Evolutionary conservation across 2,797 vertebrate species (phyloP), one percentile per base, ranked within the genome.

Genomic region (Leucoraja ocellata): DNA sequence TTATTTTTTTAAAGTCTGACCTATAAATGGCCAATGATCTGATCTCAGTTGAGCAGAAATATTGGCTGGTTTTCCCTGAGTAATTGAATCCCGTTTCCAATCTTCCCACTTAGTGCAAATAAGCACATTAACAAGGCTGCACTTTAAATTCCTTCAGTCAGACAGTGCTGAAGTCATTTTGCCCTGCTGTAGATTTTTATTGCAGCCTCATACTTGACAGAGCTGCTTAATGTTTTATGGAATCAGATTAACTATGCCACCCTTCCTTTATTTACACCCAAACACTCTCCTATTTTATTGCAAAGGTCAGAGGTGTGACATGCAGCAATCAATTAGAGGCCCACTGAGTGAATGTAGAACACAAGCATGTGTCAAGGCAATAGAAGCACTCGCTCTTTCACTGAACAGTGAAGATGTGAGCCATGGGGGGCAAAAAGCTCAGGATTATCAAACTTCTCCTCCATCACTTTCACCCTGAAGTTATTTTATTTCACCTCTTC

Each of bases 1-100:
- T 94, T 95, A 95, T 95, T 95, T 95, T 95, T 39, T 32, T 95
- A 95, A 84, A 93, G 94, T 16, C 73, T 95, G 94, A 96, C 93
- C 93, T 93, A 68, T 94, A 76, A 94, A 94, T 93, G n/a, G 94
- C 95, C 84, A 95, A 94, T 94, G 95, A 93, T 36, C 88, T 94
- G 54, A 94, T 96, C 93, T 95, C 94, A 95, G 93, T 1, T 95
- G 93, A 95, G 93, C 93, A 94, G 93, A 95, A 95, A 95, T 88
- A 94, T 93, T 94, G 79, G 25, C 93, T 94, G 73, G 94, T 95
- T 94, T 94, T 88, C 93, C 61, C 58, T 94, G 94, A 93, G 93
- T 95, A 94, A 96, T 9, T 94, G 91, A 94, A 1, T 94, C 93
- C 94, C 91, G 65, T 95, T 95, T 95, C 93, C 93, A 93, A 92